Evolutionary conservation across 2,888 invertebrate genomes (phyloP).

Genomic region (Metellina segmentata): DNA sequence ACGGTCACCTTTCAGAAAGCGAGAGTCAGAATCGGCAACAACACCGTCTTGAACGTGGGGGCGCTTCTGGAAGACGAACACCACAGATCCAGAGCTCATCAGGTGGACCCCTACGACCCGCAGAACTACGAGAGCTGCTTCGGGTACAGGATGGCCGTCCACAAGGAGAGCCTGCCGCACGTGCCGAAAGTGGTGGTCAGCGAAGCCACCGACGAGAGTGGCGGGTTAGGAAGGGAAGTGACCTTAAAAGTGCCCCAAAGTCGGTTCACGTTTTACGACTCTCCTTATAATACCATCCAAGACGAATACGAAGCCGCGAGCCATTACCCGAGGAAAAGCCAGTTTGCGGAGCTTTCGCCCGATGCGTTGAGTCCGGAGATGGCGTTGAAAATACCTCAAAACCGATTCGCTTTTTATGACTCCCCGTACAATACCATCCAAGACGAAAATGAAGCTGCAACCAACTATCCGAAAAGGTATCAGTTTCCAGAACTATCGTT

Average conservation of each 20-base stretch:
- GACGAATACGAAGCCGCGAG: slow-evolving; percentile 52
- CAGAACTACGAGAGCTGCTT: slow-evolving; percentile 6
- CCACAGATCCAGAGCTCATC: slow-evolving; percentile 60
- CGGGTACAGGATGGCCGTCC: slow-evolving; percentile 46
- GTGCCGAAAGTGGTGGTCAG: slow-evolving; percentile 6
- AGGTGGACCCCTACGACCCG: not conserved
- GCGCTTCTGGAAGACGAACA: slow-evolving; percentile 77
- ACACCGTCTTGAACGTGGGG: slow-evolving; percentile 77
- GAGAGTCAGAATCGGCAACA: slow-evolving; percentile 77
- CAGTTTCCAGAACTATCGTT: not conserved
- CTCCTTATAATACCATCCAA: slow-evolving; percentile 72
- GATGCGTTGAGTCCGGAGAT: slow-evolving; percentile 6
- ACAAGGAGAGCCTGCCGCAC: slow-evolving; percentile 42
- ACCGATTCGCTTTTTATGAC: slow-evolving; percentile 72
- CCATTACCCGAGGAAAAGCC: not conserved
- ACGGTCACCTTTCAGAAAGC: slow-evolving; percentile 87
- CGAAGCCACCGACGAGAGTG: not conserved
- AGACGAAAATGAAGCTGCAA: slow-evolving; percentile 50
- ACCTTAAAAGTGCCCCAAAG: slow-evolving; percentile 49
- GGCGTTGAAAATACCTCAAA: slow-evolving; percentile 41
- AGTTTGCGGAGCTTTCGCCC: not conserved
- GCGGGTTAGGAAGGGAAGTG: not conserved
- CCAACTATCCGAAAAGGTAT: not conserved
- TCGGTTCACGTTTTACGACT: slow-evolving; percentile 73
- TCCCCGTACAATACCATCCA: slow-evolving; percentile 73